These are phyloP conservation scores for Notarius lentiginosus DNA, from an alignment of 2,113 vertebrate species.

Conservation along the genomic window DNA sequence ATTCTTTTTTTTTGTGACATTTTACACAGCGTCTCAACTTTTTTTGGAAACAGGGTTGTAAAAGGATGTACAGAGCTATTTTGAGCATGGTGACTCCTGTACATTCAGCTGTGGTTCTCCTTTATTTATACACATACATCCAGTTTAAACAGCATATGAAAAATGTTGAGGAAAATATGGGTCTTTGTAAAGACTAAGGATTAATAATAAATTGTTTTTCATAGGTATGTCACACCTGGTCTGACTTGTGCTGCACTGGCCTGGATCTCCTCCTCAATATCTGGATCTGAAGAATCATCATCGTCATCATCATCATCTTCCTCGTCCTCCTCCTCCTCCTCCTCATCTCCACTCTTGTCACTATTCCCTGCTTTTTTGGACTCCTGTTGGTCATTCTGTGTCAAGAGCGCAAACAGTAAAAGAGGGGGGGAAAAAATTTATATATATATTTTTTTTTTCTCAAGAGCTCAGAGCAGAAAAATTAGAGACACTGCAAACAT, in stretches of 20 bases:
- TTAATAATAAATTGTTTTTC: background rate
- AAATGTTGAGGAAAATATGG: background rate
- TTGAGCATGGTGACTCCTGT: background rate
- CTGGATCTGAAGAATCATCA: slow-evolving; percentile 76
- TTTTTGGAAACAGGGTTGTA: no score
- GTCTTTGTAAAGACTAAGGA: background rate
- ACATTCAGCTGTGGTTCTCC: background rate
- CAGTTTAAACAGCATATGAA: no score
- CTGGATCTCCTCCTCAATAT: slow-evolving; percentile 80
- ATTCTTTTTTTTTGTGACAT: no score
- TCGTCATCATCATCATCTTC: slow-evolving; percentile 65
- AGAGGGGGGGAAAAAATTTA: background rate
- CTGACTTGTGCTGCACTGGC: slow-evolving; percentile 68
- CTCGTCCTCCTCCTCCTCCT: slow-evolving; percentile 43
- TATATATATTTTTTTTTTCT: no score
- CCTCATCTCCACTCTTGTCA: slow-evolving; percentile 51
- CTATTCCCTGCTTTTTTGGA: slow-evolving; percentile 51
- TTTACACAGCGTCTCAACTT: no score
- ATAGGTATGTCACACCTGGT: slow-evolving; percentile 60
- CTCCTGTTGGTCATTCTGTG: slow-evolving; percentile 23
- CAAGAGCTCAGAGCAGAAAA: background rate
- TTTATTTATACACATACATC: background rate
- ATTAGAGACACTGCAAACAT: background rate
- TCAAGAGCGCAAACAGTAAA: slow-evolving; percentile 21
- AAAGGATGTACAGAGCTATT: background rate